Conservation (phyloP, 1,140 invertebrate species). For the Rhagoletis zephyria region DNA sequence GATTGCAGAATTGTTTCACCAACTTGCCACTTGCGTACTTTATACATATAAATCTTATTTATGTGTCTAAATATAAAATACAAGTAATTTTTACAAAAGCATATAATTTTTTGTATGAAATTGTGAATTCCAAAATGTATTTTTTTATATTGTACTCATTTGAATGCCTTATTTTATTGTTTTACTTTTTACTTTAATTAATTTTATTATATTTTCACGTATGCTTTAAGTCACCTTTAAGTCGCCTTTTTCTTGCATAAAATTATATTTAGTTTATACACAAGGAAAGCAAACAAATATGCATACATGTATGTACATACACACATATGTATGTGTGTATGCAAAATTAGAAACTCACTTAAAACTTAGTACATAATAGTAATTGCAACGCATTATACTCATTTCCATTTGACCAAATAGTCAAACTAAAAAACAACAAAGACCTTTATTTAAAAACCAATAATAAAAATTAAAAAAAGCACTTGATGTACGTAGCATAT, state of each 20-base stretch:
- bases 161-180: not conserved
- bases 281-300: not conserved
- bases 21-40: conserved; percentile 6
- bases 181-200: conserved; percentile 29
- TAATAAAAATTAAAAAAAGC: not conserved
- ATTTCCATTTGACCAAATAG: not conserved
- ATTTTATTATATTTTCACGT: not conserved
- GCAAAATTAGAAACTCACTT: not conserved
- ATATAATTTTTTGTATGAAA: not conserved
- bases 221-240: conserved; percentile 36
- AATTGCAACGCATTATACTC: conserved; percentile 37
- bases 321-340: not conserved
- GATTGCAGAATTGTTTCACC: not conserved
- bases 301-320: not conserved
- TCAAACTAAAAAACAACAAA: not conserved
- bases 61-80: not conserved
- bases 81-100: not conserved
- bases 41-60: not conserved
- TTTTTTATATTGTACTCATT: not conserved
- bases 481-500: conserved; percentile 9
- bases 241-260: conserved; percentile 27
- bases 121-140: not conserved
- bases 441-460: not conserved
- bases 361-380: not conserved
- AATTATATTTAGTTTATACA: not conserved